Conservation (phyloP, 64 coral and sea anemone species). For the Montipora efflorescens region DNA sequence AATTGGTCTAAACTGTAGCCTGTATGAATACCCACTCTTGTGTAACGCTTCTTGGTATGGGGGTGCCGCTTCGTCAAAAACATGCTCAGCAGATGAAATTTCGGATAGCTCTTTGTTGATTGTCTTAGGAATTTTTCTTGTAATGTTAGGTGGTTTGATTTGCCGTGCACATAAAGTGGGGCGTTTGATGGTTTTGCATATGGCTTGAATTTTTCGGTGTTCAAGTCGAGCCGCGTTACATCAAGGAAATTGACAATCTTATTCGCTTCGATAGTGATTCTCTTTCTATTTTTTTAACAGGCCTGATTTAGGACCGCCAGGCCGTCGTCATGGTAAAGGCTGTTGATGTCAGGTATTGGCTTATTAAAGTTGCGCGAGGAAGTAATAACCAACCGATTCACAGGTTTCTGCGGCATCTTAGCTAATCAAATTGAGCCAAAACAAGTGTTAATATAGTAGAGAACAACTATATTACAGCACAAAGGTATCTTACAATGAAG, state of each 20-base stretch:
- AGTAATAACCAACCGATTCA: neutral
- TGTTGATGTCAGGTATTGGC: neutral
- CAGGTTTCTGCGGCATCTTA: neutral
- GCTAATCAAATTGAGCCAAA: neutral
- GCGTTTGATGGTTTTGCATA: conserved; percentile 11
- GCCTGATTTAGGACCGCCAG: neutral
- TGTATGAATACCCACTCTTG: neutral
- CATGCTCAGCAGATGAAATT: neutral
- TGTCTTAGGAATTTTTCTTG: conserved; percentile 5
- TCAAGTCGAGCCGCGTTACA: conserved; percentile 10
- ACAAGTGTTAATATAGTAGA: too few relatives aligned
- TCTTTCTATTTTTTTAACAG: neutral
- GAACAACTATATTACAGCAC: too few relatives aligned
- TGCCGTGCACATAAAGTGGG: neutral
- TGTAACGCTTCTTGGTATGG: neutral
- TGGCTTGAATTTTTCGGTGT: conserved; percentile 12
- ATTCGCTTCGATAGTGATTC: neutral
- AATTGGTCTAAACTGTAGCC: neutral
- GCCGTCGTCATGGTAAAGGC: neutral
- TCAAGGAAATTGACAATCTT: conserved; percentile 26
- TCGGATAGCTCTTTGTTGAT: conserved; percentile 1
- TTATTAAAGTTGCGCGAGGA: neutral
- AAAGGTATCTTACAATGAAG: too few relatives aligned
- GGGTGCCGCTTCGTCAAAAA: neutral
- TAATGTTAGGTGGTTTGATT: conserved; percentile 30